These are phyloP conservation scores for Leptinotarsa haldemani DNA, from an alignment of 2,888 invertebrate species.

Conservation along the genomic window DNA sequence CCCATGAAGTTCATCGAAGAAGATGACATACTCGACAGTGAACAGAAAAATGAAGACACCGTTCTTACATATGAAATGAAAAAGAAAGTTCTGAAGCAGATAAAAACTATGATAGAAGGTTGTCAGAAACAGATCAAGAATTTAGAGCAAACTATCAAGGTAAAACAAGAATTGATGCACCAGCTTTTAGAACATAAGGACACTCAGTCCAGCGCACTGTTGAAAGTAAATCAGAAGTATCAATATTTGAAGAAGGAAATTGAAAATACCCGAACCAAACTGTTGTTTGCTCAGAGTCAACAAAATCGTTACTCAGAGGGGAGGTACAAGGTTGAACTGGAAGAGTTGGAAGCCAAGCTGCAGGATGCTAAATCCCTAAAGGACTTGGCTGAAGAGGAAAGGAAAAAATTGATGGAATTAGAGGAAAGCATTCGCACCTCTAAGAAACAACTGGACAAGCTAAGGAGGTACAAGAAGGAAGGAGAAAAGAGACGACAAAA, in stretches of 20 bases:
- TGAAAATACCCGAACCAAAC: conserved; percentile 70
- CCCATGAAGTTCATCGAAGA: conserved; percentile 52
- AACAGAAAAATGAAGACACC: conserved; percentile 45
- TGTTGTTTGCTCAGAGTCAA: conserved; percentile 68
- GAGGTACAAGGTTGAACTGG: conserved; percentile 63
- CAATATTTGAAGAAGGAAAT: conserved; percentile 72
- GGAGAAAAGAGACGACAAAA: conserved; percentile 79
- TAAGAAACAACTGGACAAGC: conserved; percentile 80
- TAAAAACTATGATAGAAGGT: conserved; percentile 54
- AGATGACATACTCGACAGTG: conserved; percentile 43
- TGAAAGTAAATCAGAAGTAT: conserved; percentile 74
- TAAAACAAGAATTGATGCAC: conserved; percentile 80
- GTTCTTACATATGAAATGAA: conserved; percentile 55
- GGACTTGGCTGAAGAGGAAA: conserved; percentile 72
- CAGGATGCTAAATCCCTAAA: conserved; percentile 63
- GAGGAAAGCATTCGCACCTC: conserved; percentile 80
- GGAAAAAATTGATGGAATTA: conserved; percentile 76
- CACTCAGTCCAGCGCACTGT: conserved; percentile 70
- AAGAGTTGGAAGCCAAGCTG: conserved; percentile 63
- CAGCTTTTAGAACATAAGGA: conserved; percentile 74
- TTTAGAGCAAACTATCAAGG: conserved; percentile 72
- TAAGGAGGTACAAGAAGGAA: conserved; percentile 78
- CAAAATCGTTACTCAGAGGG: conserved; percentile 58
- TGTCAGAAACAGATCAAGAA: conserved; percentile 74
- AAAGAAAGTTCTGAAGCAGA: conserved; percentile 60